Conservation (phyloP, 35 echinoderm and acorn worm species). For the Diadema setosum region DNA sequence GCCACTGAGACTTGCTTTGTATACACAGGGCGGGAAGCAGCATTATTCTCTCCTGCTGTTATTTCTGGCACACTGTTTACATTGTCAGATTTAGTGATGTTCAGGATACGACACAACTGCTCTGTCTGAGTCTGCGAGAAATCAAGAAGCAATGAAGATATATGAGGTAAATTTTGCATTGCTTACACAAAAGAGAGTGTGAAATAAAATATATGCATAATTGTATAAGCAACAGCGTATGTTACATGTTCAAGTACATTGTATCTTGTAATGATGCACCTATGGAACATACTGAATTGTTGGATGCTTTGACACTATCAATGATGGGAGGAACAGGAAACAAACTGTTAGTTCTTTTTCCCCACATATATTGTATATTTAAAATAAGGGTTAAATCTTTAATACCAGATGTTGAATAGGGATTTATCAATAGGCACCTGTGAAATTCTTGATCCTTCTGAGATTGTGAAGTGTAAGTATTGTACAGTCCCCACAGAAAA, state of each 20-base stretch:
- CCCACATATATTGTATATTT: too few species aligned
- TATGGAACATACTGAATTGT: too few species aligned
- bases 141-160: not conserved
- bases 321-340: too few species aligned
- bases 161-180: not conserved
- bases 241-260: not conserved
- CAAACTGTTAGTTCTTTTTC: too few species aligned
- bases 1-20: constrained; percentile 8
- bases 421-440: too few species aligned
- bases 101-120: constrained; percentile 49
- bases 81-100: not conserved
- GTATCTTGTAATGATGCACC: too few species aligned
- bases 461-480: too few species aligned
- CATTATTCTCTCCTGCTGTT: not conserved
- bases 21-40: not conserved
- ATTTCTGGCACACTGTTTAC: not conserved
- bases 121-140: constrained; percentile 29
- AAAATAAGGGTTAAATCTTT: too few species aligned
- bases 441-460: too few species aligned
- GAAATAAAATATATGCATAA: not conserved
- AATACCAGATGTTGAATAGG: too few species aligned
- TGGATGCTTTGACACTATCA: too few species aligned
- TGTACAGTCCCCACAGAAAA: too few species aligned
- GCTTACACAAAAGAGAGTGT: not conserved
- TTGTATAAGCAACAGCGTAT: not conserved